These are phyloP conservation scores for Parasteatoda lunata DNA, from an alignment of 2,888 invertebrate genomes.

Conservation along the genomic window DNA sequence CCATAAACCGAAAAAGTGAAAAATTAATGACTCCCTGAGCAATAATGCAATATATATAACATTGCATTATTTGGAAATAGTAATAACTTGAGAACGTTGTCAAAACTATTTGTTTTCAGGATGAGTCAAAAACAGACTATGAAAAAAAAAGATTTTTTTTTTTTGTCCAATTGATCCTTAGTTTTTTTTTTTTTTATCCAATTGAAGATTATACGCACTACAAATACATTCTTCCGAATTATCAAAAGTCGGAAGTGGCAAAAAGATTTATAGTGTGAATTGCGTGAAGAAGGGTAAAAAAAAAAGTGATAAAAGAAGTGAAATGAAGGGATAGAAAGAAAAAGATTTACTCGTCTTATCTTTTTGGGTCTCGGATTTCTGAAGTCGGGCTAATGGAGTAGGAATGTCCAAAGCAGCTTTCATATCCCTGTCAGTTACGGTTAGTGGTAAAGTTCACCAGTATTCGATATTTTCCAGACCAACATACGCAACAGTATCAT, in stretches of 20 bases:
- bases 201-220: no score
- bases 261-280: neutral
- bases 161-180: no score
- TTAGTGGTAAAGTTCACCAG: conserved; percentile 4
- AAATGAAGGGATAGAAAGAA: conserved; percentile 9
- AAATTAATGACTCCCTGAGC: no score
- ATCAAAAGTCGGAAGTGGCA: neutral
- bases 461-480: neutral
- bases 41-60: no score
- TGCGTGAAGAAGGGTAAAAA: neutral
- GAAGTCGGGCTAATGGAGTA: neutral
- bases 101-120: no score
- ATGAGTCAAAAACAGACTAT: no score
- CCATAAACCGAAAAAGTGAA: no score
- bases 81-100: no score
- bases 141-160: no score
- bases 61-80: no score
- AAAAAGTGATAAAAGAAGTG: neutral
- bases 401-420: conserved; percentile 20
- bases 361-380: neutral
- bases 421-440: conserved; percentile 21
- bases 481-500: neutral
- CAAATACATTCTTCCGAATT: neutral
- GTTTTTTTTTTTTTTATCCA: no score
- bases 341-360: neutral